Evolutionary conservation across 2,113 vertebrate genomes (phyloP).

Genomic region (Felis catus): DNA sequence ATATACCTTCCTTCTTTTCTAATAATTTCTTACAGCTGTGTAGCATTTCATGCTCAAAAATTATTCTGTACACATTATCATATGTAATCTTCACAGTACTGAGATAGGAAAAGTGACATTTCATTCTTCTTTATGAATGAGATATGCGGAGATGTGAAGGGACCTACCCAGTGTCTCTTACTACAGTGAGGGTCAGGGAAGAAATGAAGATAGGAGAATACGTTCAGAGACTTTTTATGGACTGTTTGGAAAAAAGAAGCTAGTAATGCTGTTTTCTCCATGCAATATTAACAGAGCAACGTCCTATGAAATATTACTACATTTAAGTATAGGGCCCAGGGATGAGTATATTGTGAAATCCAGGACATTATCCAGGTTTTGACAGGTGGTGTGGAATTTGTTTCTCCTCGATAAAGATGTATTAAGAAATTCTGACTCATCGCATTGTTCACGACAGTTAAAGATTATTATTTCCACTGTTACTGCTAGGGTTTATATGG

Average conservation of each 20-base stretch:
- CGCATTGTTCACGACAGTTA: not conserved
- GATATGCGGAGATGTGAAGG: not conserved
- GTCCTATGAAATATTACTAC: not conserved
- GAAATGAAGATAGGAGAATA: not conserved
- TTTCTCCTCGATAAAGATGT: not conserved
- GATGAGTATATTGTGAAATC: not conserved
- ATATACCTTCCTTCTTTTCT: not conserved
- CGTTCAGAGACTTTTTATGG: not conserved
- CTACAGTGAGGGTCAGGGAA: not conserved
- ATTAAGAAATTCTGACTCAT: not conserved
- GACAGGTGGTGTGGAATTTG: not conserved
- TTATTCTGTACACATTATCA: not conserved
- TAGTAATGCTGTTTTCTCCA: not conserved
- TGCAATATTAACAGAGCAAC: not conserved
- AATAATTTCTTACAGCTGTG: not conserved
- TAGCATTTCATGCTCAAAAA: not conserved
- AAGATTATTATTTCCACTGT: not conserved
- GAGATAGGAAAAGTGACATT: not conserved
- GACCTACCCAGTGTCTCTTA: not conserved
- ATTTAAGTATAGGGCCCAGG: not conserved
- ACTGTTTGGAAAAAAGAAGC: not conserved
- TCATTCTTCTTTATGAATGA: not conserved
- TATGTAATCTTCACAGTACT: not conserved
- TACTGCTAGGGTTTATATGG: not conserved
- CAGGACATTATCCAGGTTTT: not conserved